Evolutionary conservation across 2,113 vertebrate genomes (phyloP).

Genomic region (Picathartes gymnocephalus): DNA sequence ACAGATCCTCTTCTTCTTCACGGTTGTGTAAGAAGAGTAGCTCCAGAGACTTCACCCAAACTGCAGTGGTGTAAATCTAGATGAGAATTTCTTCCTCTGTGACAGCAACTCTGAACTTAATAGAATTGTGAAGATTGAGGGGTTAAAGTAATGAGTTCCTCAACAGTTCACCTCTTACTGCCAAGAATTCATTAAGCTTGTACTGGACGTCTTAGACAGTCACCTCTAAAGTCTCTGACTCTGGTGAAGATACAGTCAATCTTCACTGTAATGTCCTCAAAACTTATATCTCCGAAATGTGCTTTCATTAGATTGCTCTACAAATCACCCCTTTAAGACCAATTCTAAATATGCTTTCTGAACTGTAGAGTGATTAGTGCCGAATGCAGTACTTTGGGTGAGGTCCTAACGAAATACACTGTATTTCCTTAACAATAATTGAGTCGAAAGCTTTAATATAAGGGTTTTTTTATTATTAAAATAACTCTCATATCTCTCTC

Average conservation of each 20-base stretch:
- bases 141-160: constrained; percentile 66
- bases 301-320: constrained; percentile 68
- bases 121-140: constrained; percentile 64
- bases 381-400: constrained; percentile 63
- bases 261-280: constrained; percentile 69
- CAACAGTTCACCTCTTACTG: constrained; percentile 40
- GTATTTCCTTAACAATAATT: constrained; percentile 69
- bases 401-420: constrained; percentile 67
- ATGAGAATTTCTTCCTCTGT: neutral
- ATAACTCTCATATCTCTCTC: constrained; percentile 74
- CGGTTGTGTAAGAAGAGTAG: neutral
- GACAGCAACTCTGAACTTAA: constrained; percentile 60
- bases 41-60: neutral
- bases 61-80: constrained; percentile 4
- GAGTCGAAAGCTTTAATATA: constrained; percentile 72
- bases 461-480: constrained; percentile 69
- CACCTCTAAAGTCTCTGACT: constrained; percentile 62
- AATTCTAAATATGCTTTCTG: constrained; percentile 67
- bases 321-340: constrained; percentile 68
- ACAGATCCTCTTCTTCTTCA: neutral
- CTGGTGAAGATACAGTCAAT: constrained; percentile 65
- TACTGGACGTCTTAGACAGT: constrained; percentile 42
- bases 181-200: constrained; percentile 43
- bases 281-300: constrained; percentile 62
- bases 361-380: constrained; percentile 58